A percentile compares a stretch with the other conserved stretches of the same genome.
These are phyloP conservation scores for Bostrychus sinensis DNA, from an alignment of 2,113 vertebrate species.

Conservation along the genomic window DNA sequence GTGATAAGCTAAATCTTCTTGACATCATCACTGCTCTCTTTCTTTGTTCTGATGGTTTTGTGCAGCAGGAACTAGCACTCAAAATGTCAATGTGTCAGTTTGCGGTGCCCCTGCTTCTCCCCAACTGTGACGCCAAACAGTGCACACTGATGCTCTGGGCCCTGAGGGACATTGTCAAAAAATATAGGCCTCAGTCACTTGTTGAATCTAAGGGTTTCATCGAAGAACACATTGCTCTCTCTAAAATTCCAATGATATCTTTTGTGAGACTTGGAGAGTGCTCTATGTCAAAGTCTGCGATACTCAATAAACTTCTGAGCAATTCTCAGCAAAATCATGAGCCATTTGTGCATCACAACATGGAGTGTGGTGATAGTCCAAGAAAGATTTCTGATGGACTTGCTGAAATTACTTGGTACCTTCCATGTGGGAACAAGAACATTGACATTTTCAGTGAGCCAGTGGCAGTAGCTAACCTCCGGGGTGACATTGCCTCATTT, in stretches of 20 bases:
- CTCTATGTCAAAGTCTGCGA: conserved; percentile 78
- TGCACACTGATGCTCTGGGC: conserved; percentile 72
- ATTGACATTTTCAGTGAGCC: conserved; percentile 64
- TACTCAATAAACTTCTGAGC: conserved; percentile 74
- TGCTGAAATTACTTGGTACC: conserved; percentile 77
- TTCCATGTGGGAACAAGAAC: conserved; percentile 65
- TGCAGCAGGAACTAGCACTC: conserved; percentile 71
- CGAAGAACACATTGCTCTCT: conserved; percentile 50
- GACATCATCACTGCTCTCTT: conserved; percentile 76
- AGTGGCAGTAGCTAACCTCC: conserved; percentile 72
- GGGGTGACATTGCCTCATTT: conserved; percentile 64
- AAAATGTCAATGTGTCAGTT: conserved; percentile 79
- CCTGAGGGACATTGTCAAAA: conserved; percentile 68
- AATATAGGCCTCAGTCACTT: conserved; percentile 46
- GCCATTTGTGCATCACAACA: conserved; percentile 72
- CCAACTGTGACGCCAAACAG: conserved; percentile 60
- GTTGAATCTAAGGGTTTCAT: conserved; percentile 34
- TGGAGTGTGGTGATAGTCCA: conserved; percentile 51
- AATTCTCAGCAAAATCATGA: conserved; percentile 60
- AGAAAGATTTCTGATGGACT: conserved; percentile 76
- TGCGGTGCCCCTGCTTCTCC: conserved; percentile 78
- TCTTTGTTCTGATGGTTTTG: conserved; percentile 72
- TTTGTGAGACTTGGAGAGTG: conserved; percentile 77
- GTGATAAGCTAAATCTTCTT: conserved; percentile 61
- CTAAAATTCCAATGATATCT: conserved; percentile 63